Evolutionary conservation across 2,888 invertebrate species (phyloP).

Genomic region (Dastarcus helophoroides): DNA sequence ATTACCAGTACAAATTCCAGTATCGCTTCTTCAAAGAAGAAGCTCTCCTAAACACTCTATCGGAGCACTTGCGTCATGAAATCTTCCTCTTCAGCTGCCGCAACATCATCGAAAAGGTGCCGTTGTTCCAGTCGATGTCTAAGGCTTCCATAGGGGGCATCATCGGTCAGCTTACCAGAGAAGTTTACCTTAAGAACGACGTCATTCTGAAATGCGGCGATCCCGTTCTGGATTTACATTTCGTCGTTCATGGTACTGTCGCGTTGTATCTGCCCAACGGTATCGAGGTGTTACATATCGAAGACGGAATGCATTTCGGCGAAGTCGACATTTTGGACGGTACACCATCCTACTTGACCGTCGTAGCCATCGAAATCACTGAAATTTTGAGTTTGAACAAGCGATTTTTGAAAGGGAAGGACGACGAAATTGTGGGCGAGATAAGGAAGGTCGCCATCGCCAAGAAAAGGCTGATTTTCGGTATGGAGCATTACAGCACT

Average conservation of each 20-base stretch:
- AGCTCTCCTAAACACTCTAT: conserved; percentile 22
- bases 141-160: conserved; percentile 31
- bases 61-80: conserved; percentile 34
- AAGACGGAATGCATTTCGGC: conserved; percentile 43
- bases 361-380: conserved; percentile 29
- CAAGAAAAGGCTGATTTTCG: conserved; percentile 8
- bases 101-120: conserved; percentile 37
- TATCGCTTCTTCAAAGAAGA: conserved; percentile 43
- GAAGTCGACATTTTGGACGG: conserved; percentile 35
- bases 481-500: conserved; percentile 8
- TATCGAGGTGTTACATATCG: conserved; percentile 41
- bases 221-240: conserved; percentile 37
- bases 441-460: too few relatives aligned
- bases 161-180: conserved; percentile 31
- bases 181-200: conserved; percentile 40
- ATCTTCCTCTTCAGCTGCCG: conserved; percentile 37
- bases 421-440: too few relatives aligned
- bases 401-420: too few relatives aligned
- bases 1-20: conserved; percentile 43
- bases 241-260: conserved; percentile 41
- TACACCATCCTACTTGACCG: conserved; percentile 13
- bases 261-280: conserved; percentile 32
- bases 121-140: conserved; percentile 36
- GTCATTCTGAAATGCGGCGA: conserved; percentile 35
- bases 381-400: conserved; percentile 28